Percentiles rank a stretch among this genome's conserved stretches.
Evolutionary conservation across 2,797 vertebrate genomes (phyloP).

Genomic region (Myotis myotis): DNA sequence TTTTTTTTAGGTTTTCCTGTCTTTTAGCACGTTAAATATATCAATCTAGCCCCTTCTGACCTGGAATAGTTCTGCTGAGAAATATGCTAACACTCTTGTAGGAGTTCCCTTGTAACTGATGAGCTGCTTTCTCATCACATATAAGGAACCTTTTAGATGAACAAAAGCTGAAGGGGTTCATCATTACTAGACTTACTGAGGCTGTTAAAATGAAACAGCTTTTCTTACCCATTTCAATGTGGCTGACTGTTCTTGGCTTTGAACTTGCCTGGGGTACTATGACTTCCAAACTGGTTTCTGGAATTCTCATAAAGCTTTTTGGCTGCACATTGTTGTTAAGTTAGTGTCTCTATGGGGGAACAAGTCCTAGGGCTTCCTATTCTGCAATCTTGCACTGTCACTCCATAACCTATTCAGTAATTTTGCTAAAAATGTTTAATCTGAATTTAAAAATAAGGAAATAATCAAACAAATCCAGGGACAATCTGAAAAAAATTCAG

Average conservation of each 20-base stretch:
- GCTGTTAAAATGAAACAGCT: not conserved
- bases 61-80: not conserved
- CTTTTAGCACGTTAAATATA: not conserved
- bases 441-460: not conserved
- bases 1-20: not conserved
- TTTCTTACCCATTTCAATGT: not conserved
- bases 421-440: not conserved
- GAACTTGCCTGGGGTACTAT: not conserved
- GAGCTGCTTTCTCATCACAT: not conserved
- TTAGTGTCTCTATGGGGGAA: not conserved
- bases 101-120: not conserved
- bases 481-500: not conserved
- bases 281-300: not conserved
- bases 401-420: not conserved
- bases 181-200: not conserved
- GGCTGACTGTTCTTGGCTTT: not conserved
- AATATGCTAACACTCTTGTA: not conserved
- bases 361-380: not conserved
- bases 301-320: constrained; percentile 1
- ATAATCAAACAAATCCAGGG: not conserved
- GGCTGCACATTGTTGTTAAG: not conserved
- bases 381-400: not conserved
- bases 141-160: not conserved
- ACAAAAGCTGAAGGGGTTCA: not conserved
- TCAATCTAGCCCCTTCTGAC: not conserved